phyloP scores from a whole-genome alignment of 1,140 invertebrate species.

The Cotesia vestalis region DNA sequence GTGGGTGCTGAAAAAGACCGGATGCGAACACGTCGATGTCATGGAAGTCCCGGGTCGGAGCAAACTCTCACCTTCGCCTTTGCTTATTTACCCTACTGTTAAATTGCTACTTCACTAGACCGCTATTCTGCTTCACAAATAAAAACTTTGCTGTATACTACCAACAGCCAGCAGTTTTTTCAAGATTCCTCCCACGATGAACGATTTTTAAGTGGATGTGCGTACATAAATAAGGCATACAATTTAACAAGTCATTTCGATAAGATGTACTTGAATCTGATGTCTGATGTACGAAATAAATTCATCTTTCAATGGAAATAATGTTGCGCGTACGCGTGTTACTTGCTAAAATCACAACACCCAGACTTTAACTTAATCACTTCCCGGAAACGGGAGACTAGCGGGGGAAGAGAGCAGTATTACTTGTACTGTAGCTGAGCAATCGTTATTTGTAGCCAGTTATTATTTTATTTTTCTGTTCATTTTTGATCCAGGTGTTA shows the following conservation, averaged over 20 bases:
- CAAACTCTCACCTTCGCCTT: constrained; percentile 22
- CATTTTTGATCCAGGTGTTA: too few species aligned
- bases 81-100: too few species aligned
- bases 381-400: constrained; percentile 49
- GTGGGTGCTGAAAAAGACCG: constrained; percentile 38
- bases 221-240: not conserved
- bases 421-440: not conserved
- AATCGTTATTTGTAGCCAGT: constrained; percentile 3
- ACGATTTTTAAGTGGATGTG: not conserved
- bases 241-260: constrained; percentile 5
- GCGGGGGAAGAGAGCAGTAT: constrained; percentile 2
- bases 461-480: constrained; percentile 31
- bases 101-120: too few species aligned
- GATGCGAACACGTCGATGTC: constrained; percentile 40
- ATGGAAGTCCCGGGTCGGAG: constrained; percentile 7
- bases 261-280: not conserved
- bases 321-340: not conserved
- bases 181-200: constrained; percentile 34
- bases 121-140: not conserved
- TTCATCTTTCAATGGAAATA: constrained; percentile 24
- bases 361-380: constrained; percentile 40
- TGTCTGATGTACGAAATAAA: not conserved
- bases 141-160: too few species aligned
- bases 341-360: constrained; percentile 11
- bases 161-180: not conserved